Evolutionary conservation across 1,140 invertebrate genomes (phyloP).

Genomic region (Temnothorax nylanderi): DNA sequence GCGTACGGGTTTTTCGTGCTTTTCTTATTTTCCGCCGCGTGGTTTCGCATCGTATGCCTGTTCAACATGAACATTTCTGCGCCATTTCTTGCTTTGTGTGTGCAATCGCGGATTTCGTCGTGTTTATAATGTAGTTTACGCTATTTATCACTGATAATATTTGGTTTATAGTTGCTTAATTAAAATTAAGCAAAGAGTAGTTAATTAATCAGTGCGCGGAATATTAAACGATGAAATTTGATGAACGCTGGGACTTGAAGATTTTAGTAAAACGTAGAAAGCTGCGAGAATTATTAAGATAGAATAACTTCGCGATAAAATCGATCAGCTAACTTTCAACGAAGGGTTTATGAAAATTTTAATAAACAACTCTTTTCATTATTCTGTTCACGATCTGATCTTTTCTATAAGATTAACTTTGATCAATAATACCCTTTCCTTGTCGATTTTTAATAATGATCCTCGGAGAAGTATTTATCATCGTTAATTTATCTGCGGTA

Average conservation of each 20-base stretch:
- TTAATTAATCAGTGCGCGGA: neutral
- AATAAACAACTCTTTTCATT: conserved; percentile 46
- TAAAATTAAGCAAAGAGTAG: neutral
- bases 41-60: neutral
- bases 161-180: neutral
- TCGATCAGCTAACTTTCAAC: neutral
- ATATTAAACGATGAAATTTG: neutral
- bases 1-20: conserved; percentile 35
- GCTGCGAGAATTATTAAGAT: neutral
- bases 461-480: conserved; percentile 32
- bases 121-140: neutral
- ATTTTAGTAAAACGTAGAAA: conserved; percentile 10
- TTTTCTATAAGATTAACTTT: conserved; percentile 14
- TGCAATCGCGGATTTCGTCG: neutral
- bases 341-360: conserved; percentile 1
- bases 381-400: neutral
- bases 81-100: neutral
- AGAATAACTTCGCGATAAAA: conserved; percentile 30
- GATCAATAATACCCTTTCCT: neutral
- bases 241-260: neutral
- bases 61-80: neutral
- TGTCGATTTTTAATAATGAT: conserved; percentile 35
- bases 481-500: conserved; percentile 52
- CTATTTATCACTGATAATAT: neutral
- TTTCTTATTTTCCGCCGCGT: conserved; percentile 59